These are phyloP conservation scores for Sycophaga agraensis DNA, from an alignment of 1,140 invertebrate genomes.

Conservation along the genomic window DNA sequence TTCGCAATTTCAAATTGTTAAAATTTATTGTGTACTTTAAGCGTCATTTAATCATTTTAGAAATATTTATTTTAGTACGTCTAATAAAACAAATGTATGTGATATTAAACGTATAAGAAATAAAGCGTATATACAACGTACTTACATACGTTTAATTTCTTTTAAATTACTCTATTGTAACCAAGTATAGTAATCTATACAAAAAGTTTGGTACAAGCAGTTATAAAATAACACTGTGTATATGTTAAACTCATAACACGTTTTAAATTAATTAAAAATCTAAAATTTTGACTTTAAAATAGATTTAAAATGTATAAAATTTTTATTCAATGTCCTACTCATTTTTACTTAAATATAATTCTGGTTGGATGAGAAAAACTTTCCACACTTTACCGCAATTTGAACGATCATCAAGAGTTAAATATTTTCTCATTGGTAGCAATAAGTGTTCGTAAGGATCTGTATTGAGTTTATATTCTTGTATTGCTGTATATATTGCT, in stretches of 20 bases:
- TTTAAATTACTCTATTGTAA: too few species aligned
- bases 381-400: conserved; percentile 58
- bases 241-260: background rate
- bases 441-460: conserved; percentile 56
- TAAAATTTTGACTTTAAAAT: background rate
- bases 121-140: too few species aligned
- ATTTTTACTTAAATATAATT: conserved; percentile 40
- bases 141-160: too few species aligned
- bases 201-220: too few species aligned
- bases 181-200: too few species aligned
- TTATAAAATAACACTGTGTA: background rate
- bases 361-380: conserved; percentile 52
- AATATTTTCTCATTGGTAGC: conserved; percentile 54
- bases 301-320: background rate
- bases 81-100: too few species aligned
- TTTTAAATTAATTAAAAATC: background rate
- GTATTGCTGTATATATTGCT: conserved; percentile 72
- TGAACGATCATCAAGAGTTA: conserved; percentile 51
- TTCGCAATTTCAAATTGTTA: background rate
- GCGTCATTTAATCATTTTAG: background rate
- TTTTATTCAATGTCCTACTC: conserved; percentile 10
- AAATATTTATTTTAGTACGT: too few species aligned
- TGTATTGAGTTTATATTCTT: conserved; percentile 60
- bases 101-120: too few species aligned
- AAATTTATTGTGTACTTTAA: background rate